A percentile compares a stretch with the other conserved stretches of the same genome.
These are phyloP conservation scores for Parnassius smintheus DNA, from an alignment of 2,888 invertebrate genomes.

Conservation along the genomic window DNA sequence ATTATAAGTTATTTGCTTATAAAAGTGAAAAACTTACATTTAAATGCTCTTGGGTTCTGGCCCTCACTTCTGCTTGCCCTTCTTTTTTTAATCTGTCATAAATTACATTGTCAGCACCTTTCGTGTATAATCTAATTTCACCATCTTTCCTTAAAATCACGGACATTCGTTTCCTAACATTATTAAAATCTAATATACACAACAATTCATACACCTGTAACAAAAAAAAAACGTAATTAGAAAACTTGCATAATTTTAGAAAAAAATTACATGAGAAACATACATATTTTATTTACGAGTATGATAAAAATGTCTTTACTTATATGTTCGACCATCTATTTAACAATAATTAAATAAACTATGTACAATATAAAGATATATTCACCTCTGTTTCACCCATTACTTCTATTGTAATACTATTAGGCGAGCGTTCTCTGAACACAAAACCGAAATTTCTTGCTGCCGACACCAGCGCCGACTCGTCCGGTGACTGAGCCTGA, in stretches of 20 bases:
- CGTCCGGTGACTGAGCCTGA: slow-evolving; percentile 98
- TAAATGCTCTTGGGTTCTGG: slow-evolving; percentile 94
- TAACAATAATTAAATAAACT: neutral
- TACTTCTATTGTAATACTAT: slow-evolving; percentile 95
- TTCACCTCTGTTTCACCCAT: slow-evolving; percentile 87
- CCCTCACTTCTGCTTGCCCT: slow-evolving; percentile 88
- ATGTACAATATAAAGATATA: neutral
- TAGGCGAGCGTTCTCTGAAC: slow-evolving; percentile 95
- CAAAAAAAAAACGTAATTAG: slow-evolving; percentile 34
- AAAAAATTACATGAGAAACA: too few relatives aligned
- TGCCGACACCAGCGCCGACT: slow-evolving; percentile 97
- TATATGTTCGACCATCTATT: neutral
- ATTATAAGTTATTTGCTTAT: too few relatives aligned
- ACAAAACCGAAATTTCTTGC: slow-evolving; percentile 99
- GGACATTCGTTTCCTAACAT: slow-evolving; percentile 99
- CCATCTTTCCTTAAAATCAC: slow-evolving; percentile 93
- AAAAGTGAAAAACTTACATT: slow-evolving; percentile 83
- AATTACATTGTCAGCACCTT: slow-evolving; percentile 99
- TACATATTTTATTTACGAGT: too few relatives aligned
- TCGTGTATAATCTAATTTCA: slow-evolving; percentile 94
- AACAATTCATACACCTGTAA: slow-evolving; percentile 94
- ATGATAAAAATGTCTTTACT: too few relatives aligned
- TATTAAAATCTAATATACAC: slow-evolving; percentile 99
- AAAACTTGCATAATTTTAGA: too few relatives aligned
- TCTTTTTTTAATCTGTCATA: slow-evolving; percentile 92